Evolutionary conservation across 2,113 vertebrate genomes (phyloP).

Genomic region (Ptychochromis oligacanthus): DNA sequence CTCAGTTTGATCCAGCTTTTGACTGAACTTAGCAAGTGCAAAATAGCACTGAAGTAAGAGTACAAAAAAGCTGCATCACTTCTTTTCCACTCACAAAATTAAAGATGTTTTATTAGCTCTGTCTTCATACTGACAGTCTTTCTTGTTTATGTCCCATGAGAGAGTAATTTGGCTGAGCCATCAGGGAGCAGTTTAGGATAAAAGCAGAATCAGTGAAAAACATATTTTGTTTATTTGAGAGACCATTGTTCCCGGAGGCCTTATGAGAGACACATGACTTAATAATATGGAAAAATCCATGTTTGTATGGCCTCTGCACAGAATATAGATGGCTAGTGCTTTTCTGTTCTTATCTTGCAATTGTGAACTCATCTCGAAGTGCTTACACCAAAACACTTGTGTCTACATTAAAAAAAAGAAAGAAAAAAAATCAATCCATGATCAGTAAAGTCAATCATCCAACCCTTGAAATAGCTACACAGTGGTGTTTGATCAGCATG

Average conservation of each 20-base stretch:
- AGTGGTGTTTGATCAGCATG: conserved; percentile 6
- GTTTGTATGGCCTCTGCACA: conserved; percentile 4
- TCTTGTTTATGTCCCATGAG: conserved; percentile 13
- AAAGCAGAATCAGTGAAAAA: conserved; percentile 28
- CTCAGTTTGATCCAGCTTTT: conserved; percentile 29
- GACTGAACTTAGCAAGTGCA: conserved; percentile 10
- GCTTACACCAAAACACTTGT: conserved; percentile 13
- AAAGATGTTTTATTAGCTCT: not conserved
- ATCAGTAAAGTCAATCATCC: conserved; percentile 33
- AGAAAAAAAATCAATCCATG: conserved; percentile 14
- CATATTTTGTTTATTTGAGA: not conserved
- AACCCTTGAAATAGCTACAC: conserved; percentile 13
- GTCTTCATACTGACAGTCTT: not conserved
- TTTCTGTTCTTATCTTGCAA: conserved; percentile 7
- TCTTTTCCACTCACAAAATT: not conserved
- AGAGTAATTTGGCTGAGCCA: conserved; percentile 32
- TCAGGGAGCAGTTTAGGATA: conserved; percentile 35
- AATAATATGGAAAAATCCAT: not conserved
- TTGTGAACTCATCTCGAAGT: conserved; percentile 19
- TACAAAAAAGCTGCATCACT: conserved; percentile 10
- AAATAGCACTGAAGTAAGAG: conserved; percentile 2
- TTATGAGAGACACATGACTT: conserved; percentile 7
- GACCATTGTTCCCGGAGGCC: conserved; percentile 7
- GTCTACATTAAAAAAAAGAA: not conserved
- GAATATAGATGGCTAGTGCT: conserved; percentile 36